Conservation (phyloP, 1,140 invertebrate genomes). For the Tetraneura akinire region DNA sequence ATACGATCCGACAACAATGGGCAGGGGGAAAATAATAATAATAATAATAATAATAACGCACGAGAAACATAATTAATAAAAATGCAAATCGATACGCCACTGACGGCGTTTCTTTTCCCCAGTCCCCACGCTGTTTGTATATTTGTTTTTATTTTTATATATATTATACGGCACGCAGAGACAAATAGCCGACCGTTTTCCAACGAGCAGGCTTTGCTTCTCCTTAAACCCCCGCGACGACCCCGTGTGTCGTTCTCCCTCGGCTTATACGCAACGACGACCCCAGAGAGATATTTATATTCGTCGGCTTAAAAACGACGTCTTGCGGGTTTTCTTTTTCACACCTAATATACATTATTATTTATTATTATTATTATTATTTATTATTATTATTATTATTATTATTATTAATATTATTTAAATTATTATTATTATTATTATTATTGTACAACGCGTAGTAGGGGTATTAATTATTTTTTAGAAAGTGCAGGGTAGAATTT, state of each 20-base stretch:
- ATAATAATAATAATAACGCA: not conserved
- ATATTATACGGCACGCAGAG: constrained; percentile 18
- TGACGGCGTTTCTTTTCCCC: constrained; percentile 15
- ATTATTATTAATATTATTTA: no score
- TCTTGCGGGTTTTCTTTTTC: constrained; percentile 28
- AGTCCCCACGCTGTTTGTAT: no score
- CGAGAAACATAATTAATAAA: constrained; percentile 49
- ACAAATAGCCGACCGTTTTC: constrained; percentile 42
- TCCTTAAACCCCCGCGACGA: not conserved
- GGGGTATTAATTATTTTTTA: constrained; percentile 38
- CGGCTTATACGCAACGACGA: not conserved
- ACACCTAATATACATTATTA: not conserved
- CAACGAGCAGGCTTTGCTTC: constrained; percentile 21
- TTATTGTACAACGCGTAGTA: not conserved
- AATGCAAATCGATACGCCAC: constrained; percentile 46
- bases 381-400: no score
- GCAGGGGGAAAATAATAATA: constrained; percentile 6
- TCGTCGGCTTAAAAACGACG: constrained; percentile 35
- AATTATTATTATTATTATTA: no score
- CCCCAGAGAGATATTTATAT: constrained; percentile 37
- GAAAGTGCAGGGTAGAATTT: not conserved
- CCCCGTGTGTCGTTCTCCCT: no score
- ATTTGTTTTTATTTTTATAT: not conserved
- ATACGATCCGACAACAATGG: constrained; percentile 29
- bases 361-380: no score